Percentiles rank a stretch among this genome's conserved stretches.
Conservation (phyloP, 92 coral and sea anemone genomes). For the Paragorgia papillata region DNA sequence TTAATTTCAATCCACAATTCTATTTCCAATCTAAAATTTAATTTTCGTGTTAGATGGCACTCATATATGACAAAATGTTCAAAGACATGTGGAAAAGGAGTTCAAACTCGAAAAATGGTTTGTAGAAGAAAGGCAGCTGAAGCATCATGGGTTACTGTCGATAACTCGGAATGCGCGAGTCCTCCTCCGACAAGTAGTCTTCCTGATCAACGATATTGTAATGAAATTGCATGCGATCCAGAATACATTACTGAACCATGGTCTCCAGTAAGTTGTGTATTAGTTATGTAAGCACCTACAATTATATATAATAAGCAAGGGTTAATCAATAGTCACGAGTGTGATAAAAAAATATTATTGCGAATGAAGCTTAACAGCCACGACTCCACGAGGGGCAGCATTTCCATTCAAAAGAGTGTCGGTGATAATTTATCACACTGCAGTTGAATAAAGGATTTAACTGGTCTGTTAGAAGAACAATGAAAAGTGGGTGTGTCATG, state of each 20-base stretch:
- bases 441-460: too few species aligned
- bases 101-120: slow-evolving; percentile 44
- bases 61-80: slow-evolving; percentile 48
- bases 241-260: slow-evolving; percentile 77
- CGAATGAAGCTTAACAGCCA: too few species aligned
- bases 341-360: too few species aligned
- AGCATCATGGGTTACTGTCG: slow-evolving; percentile 10
- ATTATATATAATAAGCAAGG: too few species aligned
- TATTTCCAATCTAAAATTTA: too few species aligned
- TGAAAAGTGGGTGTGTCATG: too few species aligned
- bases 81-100: slow-evolving; percentile 67
- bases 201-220: slow-evolving; percentile 60
- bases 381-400: too few species aligned
- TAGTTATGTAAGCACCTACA: neutral
- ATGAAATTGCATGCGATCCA: slow-evolving; percentile 74
- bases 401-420: too few species aligned
- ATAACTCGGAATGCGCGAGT: slow-evolving; percentile 12
- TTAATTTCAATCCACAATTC: too few species aligned
- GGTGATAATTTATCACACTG: too few species aligned
- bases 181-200: neutral
- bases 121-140: slow-evolving; percentile 40
- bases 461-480: too few species aligned
- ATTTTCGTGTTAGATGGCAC: slow-evolving; percentile 7
- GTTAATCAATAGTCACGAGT: too few species aligned
- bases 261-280: slow-evolving; percentile 75